Conservation (phyloP, 2,888 invertebrate species). For the Odontocerum albicorne region DNA sequence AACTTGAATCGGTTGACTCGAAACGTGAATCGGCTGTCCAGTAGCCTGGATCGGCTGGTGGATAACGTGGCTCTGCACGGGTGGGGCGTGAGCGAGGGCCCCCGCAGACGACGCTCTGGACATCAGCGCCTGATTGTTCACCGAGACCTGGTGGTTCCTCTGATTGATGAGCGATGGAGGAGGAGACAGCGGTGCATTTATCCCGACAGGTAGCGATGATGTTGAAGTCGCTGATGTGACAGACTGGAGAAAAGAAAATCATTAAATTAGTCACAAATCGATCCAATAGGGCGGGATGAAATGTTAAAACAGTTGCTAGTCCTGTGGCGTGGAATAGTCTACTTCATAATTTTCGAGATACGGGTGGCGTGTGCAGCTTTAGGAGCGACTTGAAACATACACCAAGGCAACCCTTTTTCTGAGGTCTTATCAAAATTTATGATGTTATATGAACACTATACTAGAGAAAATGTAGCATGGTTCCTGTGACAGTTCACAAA, state of each 20-base stretch:
- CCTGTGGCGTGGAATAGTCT: slow-evolving; percentile 38
- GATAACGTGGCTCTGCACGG: neutral
- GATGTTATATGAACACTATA: too few species aligned
- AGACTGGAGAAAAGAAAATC: slow-evolving; percentile 19
- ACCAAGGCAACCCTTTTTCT: too few species aligned
- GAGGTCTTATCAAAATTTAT: too few species aligned
- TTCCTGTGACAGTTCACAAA: too few species aligned
- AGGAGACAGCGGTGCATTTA: slow-evolving; percentile 15
- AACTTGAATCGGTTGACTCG: neutral
- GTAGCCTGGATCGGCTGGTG: neutral
- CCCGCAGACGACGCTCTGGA: slow-evolving; percentile 19
- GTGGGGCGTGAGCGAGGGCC: slow-evolving; percentile 2
- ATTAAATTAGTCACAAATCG: too few species aligned
- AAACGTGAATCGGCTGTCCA: neutral
- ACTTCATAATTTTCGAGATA: too few species aligned
- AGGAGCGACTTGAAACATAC: too few species aligned
- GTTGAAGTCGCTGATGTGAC: slow-evolving; percentile 15
- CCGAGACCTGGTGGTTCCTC: slow-evolving; percentile 22
- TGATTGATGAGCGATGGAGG: slow-evolving; percentile 24
- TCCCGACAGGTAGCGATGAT: slow-evolving; percentile 7
- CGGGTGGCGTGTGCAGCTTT: too few species aligned
- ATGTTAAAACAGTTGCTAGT: too few species aligned
- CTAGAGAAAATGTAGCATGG: too few species aligned
- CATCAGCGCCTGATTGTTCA: neutral
- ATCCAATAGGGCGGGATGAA: too few species aligned